phyloP scores from a whole-genome alignment of 2,113 vertebrate genomes.

The Scortum barcoo region DNA sequence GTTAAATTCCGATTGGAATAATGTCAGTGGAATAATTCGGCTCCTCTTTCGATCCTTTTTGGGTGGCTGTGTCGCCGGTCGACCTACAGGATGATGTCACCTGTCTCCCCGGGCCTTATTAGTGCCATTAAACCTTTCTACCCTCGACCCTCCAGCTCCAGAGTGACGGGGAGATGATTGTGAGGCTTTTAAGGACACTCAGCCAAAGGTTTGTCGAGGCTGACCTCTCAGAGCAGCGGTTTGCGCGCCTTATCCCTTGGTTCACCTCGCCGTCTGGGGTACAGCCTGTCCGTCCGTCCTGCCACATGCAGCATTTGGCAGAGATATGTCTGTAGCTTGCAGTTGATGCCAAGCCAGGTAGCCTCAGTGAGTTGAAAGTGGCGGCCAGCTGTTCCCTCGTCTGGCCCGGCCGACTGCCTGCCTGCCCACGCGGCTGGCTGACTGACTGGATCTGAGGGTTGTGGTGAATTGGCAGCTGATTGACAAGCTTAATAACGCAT shows the following conservation, averaged over 20 bases:
- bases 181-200: constrained; percentile 46
- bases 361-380: constrained; percentile 58
- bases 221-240: constrained; percentile 56
- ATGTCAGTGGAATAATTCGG: constrained; percentile 47
- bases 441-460: constrained; percentile 46
- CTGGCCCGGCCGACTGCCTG: constrained; percentile 50
- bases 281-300: constrained; percentile 38
- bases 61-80: constrained; percentile 16
- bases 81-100: constrained; percentile 57
- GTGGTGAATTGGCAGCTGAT: constrained; percentile 56
- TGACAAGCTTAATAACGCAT: constrained; percentile 68
- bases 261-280: constrained; percentile 25
- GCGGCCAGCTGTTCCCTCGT: constrained; percentile 72
- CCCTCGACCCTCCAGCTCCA: constrained; percentile 13
- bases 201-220: constrained; percentile 52
- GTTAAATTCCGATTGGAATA: constrained; percentile 53
- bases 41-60: constrained; percentile 12
- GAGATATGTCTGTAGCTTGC: constrained; percentile 10
- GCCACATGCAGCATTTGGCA: constrained; percentile 62
- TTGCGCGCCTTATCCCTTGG: constrained; percentile 26
- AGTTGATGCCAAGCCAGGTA: constrained; percentile 69
- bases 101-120: constrained; percentile 62
- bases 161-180: constrained; percentile 47
- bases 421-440: constrained; percentile 41
- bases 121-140: constrained; percentile 56